Evolutionary conservation across 2,113 vertebrate species (phyloP).

Genomic region (Monopterus albus): DNA sequence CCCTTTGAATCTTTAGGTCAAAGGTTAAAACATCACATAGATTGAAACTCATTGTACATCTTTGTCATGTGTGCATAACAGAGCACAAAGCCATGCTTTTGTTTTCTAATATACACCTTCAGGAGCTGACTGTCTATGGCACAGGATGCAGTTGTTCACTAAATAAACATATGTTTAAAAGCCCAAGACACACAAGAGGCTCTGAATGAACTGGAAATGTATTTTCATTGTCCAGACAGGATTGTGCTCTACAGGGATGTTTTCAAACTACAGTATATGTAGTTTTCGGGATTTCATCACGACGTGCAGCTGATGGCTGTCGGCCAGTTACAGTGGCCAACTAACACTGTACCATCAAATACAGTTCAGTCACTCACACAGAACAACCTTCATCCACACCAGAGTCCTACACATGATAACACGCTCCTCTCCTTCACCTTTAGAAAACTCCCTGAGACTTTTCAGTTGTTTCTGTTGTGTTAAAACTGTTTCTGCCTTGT

Average conservation of each 20-base stretch:
- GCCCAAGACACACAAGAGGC: no score
- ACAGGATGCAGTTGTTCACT: no score
- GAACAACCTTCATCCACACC: constrained; percentile 11
- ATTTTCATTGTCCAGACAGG: not conserved
- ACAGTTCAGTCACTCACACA: constrained; percentile 19
- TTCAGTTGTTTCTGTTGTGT: not conserved
- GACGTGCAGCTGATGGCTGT: constrained; percentile 40
- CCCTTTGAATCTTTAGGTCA: constrained; percentile 42
- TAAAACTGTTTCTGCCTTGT: no score
- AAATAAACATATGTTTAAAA: no score
- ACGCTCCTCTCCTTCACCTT: not conserved
- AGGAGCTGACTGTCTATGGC: no score
- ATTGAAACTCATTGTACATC: constrained; percentile 18
- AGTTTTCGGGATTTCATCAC: constrained; percentile 42
- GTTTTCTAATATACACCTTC: not conserved
- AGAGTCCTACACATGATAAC: not conserved
- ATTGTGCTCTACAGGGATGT: not conserved
- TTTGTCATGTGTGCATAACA: constrained; percentile 27
- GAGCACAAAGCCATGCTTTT: constrained; percentile 19
- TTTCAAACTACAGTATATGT: constrained; percentile 36
- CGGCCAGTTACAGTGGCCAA: constrained; percentile 26
- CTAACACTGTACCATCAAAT: constrained; percentile 22
- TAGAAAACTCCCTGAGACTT: not conserved
- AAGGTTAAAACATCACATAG: constrained; percentile 52
- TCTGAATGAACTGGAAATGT: not conserved